A percentile compares a stretch with the other conserved stretches of the same genome.
Evolutionary conservation across 2,113 vertebrate species (phyloP).

Genomic region (Tinamus guttatus): DNA sequence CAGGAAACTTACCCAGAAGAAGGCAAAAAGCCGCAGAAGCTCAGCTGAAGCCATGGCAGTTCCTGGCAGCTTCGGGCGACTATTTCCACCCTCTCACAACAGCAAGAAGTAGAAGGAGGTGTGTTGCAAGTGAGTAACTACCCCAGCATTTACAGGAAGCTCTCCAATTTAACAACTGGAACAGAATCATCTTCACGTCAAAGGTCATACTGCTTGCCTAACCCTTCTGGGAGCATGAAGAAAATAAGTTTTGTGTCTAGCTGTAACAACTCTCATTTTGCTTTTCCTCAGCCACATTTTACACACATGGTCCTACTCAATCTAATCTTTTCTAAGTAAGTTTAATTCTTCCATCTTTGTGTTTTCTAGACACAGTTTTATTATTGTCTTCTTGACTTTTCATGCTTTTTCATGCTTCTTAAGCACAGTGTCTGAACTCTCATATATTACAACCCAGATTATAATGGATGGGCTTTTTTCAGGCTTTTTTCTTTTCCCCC

Average conservation of each 20-base stretch:
- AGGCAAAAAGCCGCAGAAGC: not conserved
- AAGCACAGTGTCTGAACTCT: not conserved
- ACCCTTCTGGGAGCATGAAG: not conserved
- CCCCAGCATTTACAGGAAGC: not conserved
- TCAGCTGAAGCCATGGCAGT: accelerated
- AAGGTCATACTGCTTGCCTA: not conserved
- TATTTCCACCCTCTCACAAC: not conserved
- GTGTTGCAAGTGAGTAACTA: not conserved
- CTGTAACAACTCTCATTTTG: not conserved
- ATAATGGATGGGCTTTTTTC: too few species aligned
- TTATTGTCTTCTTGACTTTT: not conserved
- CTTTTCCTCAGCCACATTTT: not conserved
- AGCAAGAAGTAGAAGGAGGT: accelerated
- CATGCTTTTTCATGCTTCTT: not conserved
- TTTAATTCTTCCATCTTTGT: not conserved
- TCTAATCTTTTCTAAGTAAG: accelerated
- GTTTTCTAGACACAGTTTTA: not conserved
- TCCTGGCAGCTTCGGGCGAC: not conserved
- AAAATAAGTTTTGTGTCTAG: not conserved
- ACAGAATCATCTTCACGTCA: not conserved
- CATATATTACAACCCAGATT: not conserved
- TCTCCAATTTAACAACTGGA: not conserved
- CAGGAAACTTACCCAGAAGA: not conserved
- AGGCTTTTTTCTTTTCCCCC: not conserved
- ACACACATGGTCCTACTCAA: not conserved